These are phyloP conservation scores for Hypercompe scribonia DNA, from an alignment of 2,888 invertebrate genomes.

Conservation along the genomic window DNA sequence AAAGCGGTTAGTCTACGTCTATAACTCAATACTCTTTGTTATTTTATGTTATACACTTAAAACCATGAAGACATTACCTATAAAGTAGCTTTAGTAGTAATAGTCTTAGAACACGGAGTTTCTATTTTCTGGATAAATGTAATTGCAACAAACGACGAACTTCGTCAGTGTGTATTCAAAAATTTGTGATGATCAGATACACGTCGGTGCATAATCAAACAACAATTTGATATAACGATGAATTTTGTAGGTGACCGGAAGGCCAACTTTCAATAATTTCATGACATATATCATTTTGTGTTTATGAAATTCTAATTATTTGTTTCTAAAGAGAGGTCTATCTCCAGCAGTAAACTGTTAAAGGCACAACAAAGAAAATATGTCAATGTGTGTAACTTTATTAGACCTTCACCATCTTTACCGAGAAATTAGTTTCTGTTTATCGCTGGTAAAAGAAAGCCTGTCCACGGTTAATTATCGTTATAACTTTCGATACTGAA, in stretches of 20 bases:
- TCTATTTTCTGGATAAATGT: no score
- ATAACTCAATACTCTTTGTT: slow-evolving; percentile 12
- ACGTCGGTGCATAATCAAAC: no score
- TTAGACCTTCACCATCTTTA: background rate
- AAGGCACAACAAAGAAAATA: background rate
- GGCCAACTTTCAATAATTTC: background rate
- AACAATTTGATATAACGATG: no score
- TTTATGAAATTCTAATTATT: no score
- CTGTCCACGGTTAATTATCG: background rate
- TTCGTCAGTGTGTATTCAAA: no score
- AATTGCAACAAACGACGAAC: no score
- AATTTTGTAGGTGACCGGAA: background rate
- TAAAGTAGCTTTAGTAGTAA: no score
- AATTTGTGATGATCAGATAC: no score
- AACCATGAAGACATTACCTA: background rate
- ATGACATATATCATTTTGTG: background rate
- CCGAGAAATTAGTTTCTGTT: background rate
- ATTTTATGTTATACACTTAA: slow-evolving; percentile 10
- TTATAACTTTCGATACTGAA: background rate
- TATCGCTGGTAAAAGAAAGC: background rate
- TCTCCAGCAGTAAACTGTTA: no score
- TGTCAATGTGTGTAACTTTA: background rate
- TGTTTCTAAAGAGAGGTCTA: no score
- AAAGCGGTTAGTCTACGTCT: slow-evolving; percentile 1
- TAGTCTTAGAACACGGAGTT: no score